Evolutionary conservation across 2,113 vertebrate species (phyloP).

Genomic region (Tor tambroides): DNA sequence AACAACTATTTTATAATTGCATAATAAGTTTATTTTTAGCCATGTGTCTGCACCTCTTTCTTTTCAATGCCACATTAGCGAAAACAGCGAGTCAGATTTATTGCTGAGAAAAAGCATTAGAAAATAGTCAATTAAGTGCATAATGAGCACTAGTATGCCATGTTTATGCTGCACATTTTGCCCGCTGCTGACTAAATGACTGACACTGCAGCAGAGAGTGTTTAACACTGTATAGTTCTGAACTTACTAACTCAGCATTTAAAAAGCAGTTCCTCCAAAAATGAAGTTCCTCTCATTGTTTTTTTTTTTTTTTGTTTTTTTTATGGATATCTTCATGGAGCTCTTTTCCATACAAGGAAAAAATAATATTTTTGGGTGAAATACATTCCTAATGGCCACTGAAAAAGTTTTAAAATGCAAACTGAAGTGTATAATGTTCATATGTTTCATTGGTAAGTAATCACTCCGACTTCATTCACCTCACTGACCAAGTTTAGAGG

Average conservation of each 20-base stretch:
- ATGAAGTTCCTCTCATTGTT: neutral
- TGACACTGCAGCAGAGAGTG: neutral
- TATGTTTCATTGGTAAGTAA: neutral
- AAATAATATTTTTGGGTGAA: neutral
- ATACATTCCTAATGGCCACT: neutral
- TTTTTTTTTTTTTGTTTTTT: too few relatives aligned
- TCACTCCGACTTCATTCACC: neutral
- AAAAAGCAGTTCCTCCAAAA: neutral
- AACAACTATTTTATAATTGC: neutral
- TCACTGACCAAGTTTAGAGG: neutral
- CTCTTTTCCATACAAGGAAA: neutral
- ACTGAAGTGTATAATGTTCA: neutral
- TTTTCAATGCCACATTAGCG: neutral
- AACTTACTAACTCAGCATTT: constrained; percentile 6
- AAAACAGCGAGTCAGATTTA: constrained; percentile 10
- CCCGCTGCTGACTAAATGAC: neutral
- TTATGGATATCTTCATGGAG: neutral
- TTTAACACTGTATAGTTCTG: neutral
- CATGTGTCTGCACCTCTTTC: constrained; percentile 9
- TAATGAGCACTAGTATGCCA: neutral
- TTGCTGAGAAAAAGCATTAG: neutral
- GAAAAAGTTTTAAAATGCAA: neutral
- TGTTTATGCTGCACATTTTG: neutral
- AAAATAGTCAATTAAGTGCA: neutral
- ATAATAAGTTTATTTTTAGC: neutral